Evolutionary conservation across 1,140 invertebrate species (phyloP).

Genomic region (Aphidius gifuensis): DNA sequence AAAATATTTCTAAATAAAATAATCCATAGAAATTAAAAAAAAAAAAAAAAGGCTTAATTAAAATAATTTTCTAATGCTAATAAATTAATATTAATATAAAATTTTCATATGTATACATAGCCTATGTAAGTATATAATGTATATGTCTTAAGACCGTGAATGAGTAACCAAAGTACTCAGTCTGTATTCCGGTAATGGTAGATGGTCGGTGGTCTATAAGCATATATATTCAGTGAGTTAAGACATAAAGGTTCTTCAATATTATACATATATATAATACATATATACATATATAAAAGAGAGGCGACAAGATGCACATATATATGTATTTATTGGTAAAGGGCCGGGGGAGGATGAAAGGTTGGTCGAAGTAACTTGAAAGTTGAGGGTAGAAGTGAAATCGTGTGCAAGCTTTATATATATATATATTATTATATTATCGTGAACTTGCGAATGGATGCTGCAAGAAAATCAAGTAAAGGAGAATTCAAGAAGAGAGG

Average conservation of each 20-base stretch:
- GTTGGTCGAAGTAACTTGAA: conserved; percentile 11
- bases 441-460: conserved; percentile 27
- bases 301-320: neutral
- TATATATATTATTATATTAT: too few relatives aligned
- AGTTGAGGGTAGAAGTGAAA: conserved; percentile 28
- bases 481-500: conserved; percentile 3
- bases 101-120: too few relatives aligned
- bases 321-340: conserved; percentile 1
- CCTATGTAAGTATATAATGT: too few relatives aligned
- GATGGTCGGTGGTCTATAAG: conserved; percentile 39
- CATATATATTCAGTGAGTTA: conserved; percentile 37
- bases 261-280: neutral
- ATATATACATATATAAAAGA: neutral
- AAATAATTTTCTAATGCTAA: too few relatives aligned
- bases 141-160: too few relatives aligned
- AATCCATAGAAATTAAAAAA: too few relatives aligned
- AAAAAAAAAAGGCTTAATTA: too few relatives aligned
- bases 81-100: too few relatives aligned
- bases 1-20: too few relatives aligned
- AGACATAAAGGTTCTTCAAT: conserved; percentile 51
- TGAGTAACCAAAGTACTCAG: conserved; percentile 39
- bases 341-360: conserved; percentile 8
- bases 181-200: conserved; percentile 23
- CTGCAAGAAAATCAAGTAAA: conserved; percentile 26
- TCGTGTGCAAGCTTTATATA: too few relatives aligned